Conservation (phyloP, 2,888 invertebrate genomes). For the Nemotelus nigrinus region DNA sequence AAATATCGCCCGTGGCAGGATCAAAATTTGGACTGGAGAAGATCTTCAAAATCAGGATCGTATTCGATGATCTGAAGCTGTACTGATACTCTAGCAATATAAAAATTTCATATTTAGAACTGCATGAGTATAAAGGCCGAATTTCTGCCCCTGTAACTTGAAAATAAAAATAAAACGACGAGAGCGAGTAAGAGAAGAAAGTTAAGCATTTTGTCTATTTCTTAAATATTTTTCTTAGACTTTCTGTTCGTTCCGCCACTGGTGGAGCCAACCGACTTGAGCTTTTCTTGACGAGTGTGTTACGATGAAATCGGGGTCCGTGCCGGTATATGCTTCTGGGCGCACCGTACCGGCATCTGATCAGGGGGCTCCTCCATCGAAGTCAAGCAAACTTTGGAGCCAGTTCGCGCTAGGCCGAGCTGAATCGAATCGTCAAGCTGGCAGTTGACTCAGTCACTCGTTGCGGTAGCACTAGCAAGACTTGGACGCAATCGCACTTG, state of each 20-base stretch:
- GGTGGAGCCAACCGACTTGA: constrained; percentile 2
- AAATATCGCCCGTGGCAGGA: no score
- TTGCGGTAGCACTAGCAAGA: constrained; percentile 28
- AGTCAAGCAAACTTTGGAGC: constrained; percentile 14
- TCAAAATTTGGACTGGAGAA: no score
- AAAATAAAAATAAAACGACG: not conserved
- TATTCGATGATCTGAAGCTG: no score
- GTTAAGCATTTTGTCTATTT: not conserved
- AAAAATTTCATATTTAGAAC: no score
- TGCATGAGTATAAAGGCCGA: no score
- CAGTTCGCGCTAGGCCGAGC: not conserved
- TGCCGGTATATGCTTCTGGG: not conserved
- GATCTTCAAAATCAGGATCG: no score
- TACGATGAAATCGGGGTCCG: not conserved
- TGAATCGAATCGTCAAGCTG: constrained; percentile 1
- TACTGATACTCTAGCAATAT: no score
- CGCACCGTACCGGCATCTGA: not conserved
- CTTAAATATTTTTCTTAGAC: not conserved
- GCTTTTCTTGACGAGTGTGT: constrained; percentile 13
- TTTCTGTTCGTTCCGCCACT: constrained; percentile 22
- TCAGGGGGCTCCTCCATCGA: constrained; percentile 15
- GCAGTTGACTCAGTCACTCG: constrained; percentile 27
- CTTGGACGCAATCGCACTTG: constrained; percentile 26
- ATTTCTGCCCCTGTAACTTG: no score
- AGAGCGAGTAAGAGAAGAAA: not conserved